A percentile compares a stretch with the other conserved stretches of the same genome.
Conservation (phyloP, 2,888 invertebrate species). For the Scaptomyza reducta region DNA sequence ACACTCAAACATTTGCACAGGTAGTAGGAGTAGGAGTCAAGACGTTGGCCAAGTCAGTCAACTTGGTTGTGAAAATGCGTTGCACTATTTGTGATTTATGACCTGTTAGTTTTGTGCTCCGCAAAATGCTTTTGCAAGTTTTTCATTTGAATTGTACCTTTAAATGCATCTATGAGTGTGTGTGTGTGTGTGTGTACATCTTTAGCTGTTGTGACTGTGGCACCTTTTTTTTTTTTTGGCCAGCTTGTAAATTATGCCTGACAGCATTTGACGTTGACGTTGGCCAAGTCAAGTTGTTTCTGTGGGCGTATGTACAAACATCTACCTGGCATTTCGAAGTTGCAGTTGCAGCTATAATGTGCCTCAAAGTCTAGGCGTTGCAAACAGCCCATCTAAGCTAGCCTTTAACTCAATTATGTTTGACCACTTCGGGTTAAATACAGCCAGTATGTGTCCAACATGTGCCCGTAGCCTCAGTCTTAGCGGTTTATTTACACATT, state of each 20-base stretch:
- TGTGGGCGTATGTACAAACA: slow-evolving; percentile 66
- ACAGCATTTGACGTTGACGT: slow-evolving; percentile 47
- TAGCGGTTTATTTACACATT: slow-evolving; percentile 25
- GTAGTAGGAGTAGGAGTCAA: slow-evolving; percentile 55
- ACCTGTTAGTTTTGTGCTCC: slow-evolving; percentile 57
- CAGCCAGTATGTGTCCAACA: neutral
- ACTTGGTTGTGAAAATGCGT: slow-evolving; percentile 25
- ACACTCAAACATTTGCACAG: slow-evolving; percentile 19
- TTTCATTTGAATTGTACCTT: slow-evolving; percentile 66
- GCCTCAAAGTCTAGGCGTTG: slow-evolving; percentile 39
- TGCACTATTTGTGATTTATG: slow-evolving; percentile 63
- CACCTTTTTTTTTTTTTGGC: slow-evolving; percentile 29
- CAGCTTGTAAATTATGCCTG: slow-evolving; percentile 71
- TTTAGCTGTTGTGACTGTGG: slow-evolving; percentile 41
- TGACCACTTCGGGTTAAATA: slow-evolving; percentile 71
- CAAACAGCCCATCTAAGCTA: slow-evolving; percentile 38
- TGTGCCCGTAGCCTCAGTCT: slow-evolving; percentile 3
- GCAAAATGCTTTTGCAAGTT: slow-evolving; percentile 48
- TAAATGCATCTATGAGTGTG: slow-evolving; percentile 15
- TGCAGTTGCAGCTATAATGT: neutral
- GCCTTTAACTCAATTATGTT: slow-evolving; percentile 73
- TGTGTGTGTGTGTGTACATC: slow-evolving; percentile 33
- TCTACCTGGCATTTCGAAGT: slow-evolving; percentile 19
- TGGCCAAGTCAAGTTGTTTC: slow-evolving; percentile 77
- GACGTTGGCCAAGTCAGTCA: slow-evolving; percentile 60